A percentile compares a stretch with the other conserved stretches of the same genome.
phyloP scores from a whole-genome alignment of 2,888 invertebrate species.

The Erebia epiphron region DNA sequence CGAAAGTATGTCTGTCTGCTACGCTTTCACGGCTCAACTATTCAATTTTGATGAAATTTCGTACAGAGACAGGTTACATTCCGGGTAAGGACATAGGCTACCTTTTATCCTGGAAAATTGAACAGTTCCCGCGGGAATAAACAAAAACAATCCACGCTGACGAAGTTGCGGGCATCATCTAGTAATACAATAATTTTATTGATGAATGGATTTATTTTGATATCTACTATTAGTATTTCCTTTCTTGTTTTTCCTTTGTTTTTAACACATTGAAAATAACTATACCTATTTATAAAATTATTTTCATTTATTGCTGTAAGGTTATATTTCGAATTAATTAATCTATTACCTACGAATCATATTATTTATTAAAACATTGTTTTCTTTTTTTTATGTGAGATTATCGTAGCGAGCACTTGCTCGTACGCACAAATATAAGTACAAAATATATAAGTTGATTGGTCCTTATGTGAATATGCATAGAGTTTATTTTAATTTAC shows the following conservation, averaged over 20 bases:
- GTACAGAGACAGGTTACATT: too few relatives aligned
- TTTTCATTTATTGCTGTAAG: neutral
- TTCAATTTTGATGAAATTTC: too few relatives aligned
- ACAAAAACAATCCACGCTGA: too few relatives aligned
- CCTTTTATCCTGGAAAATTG: too few relatives aligned
- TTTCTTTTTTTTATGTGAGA: constrained; percentile 18
- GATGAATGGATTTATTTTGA: neutral
- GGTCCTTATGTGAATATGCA: neutral
- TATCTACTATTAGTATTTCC: too few relatives aligned
- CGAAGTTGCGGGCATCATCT: too few relatives aligned
- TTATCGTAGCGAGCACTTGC: constrained; percentile 2
- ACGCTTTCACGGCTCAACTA: too few relatives aligned
- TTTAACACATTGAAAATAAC: neutral
- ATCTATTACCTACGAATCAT: constrained; percentile 5
- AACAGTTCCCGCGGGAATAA: too few relatives aligned
- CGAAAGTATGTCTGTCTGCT: too few relatives aligned
- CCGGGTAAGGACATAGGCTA: too few relatives aligned
- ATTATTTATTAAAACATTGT: neutral
- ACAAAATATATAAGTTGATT: neutral
- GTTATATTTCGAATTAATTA: neutral
- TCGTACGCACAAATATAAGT: constrained; percentile 13
- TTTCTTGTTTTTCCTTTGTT: too few relatives aligned
- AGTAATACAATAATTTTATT: neutral
- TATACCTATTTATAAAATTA: neutral
- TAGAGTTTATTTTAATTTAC: constrained; percentile 11